A percentile compares a stretch with the other conserved stretches of the same genome.
phyloP scores from a whole-genome alignment of 2,113 vertebrate genomes.

The Hepsetus odoe region DNA sequence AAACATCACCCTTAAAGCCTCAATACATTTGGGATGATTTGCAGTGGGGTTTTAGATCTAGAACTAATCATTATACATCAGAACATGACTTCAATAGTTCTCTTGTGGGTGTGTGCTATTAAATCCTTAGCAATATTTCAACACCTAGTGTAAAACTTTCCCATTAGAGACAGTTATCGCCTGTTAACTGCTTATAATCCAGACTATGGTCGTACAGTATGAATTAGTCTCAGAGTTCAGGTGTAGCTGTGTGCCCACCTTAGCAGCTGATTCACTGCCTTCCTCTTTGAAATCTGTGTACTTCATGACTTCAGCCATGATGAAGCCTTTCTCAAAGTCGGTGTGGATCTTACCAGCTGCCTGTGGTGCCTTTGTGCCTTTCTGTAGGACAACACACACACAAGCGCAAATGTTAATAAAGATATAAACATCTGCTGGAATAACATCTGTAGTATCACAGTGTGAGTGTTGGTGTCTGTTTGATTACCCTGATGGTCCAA shows the following conservation, averaged over 20 bases:
- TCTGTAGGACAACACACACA: slow-evolving; percentile 78
- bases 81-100: neutral
- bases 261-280: slow-evolving; percentile 90
- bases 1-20: too few species aligned
- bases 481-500: slow-evolving; percentile 97
- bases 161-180: too few species aligned
- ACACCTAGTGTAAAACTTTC: too few species aligned
- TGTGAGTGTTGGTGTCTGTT: too few species aligned
- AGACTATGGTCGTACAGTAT: too few species aligned
- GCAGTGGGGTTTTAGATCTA: neutral
- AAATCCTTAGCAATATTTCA: too few species aligned
- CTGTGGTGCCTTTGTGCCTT: slow-evolving; percentile 93
- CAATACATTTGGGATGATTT: neutral
- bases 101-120: too few species aligned
- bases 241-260: slow-evolving; percentile 75
- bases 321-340: slow-evolving; percentile 99
- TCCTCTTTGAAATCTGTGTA: slow-evolving; percentile 96
- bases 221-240: too few species aligned
- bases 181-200: too few species aligned
- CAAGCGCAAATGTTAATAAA: neutral
- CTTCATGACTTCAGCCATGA: slow-evolving; percentile 99
- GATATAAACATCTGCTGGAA: neutral
- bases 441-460: neutral
- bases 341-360: slow-evolving; percentile 99
- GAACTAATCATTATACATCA: neutral